Base-by-base conservation (phyloP, 2,888 invertebrate species). In the Campoplex nolae region DNA sequence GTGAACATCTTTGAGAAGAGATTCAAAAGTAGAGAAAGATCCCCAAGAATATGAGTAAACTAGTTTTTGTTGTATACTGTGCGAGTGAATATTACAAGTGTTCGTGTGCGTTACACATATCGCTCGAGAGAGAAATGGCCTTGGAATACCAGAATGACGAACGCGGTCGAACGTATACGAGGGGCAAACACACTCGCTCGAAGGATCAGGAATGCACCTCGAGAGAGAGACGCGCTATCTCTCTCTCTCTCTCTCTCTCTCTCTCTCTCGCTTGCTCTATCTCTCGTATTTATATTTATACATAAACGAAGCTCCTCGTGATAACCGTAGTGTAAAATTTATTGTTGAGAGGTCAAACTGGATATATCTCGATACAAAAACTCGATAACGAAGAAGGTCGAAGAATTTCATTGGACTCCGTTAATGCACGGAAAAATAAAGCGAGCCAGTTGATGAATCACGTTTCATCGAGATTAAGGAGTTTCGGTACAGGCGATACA, bases 71-170 rank as follows among this genome's bases (percentile, higher is more conserved):
- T 38, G 54, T 23, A 62, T 51, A 16, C 23, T 32, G 75, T 38
- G 16, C 23, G 45, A 13, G 32, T 38, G 28, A 3, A 48, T 67
- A 38, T 48, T 3, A 32, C 48, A n/a, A 62, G 4, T n/a, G 48
- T 16, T 18, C 51, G 35, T 54, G 78, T 76, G 48, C 67, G 79
- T 81, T 62, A 62, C 73, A 74, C 67, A 74, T 86, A 83, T 86
- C 83, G 80, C 65, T 86, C 86, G 80, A 68, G 86, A 51, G 80
- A 68, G 86, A 51, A 86, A 84, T 86, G 88, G 87, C 89, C 89
- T 89, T 89, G 89, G 85, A 89, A 89, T 89, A 89, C 89, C 88
- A 87, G 88, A 89, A 87, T 88, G 87, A 88, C 73, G 89, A 82
- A 80, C 73, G 77, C 75, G 71, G 51, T 45, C 71, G 62, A 48